phyloP scores from a whole-genome alignment of 2,888 invertebrate genomes.

The Nysson spinosus region DNA sequence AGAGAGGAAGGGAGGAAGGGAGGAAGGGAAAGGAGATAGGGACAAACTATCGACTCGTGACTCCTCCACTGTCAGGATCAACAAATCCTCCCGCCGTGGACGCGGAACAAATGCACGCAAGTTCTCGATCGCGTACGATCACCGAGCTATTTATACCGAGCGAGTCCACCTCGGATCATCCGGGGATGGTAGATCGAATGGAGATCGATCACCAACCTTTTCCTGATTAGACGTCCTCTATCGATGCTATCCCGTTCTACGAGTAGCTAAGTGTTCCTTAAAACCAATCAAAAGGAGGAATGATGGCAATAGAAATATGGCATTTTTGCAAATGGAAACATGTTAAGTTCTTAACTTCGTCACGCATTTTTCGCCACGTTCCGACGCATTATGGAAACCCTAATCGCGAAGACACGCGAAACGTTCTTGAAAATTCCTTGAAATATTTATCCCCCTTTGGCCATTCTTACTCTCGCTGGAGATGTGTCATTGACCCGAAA shows the following conservation, averaged over 20 bases:
- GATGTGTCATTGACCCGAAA: too few relatives aligned
- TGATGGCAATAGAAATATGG: too few relatives aligned
- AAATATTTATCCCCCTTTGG: conserved; percentile 34
- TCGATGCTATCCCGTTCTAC: background rate
- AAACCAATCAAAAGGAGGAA: background rate
- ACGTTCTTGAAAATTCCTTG: conserved; percentile 22
- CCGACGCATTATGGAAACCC: conserved; percentile 6
- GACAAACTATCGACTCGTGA: conserved; percentile 38
- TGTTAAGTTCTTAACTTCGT: too few relatives aligned
- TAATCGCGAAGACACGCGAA: conserved; percentile 12
- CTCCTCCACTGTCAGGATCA: conserved; percentile 53
- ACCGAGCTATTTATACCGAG: conserved; percentile 52
- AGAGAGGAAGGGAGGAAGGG: background rate
- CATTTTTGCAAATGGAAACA: too few relatives aligned
- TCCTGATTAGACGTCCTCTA: conserved; percentile 21
- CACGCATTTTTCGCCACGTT: too few relatives aligned
- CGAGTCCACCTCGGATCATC: conserved; percentile 29
- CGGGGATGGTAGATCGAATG: conserved; percentile 52
- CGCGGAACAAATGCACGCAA: conserved; percentile 55
- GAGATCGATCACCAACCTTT: conserved; percentile 52
- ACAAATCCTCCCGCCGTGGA: conserved; percentile 55
- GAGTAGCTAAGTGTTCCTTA: background rate
- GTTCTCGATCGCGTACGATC: conserved; percentile 50
- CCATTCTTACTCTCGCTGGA: conserved; percentile 25
- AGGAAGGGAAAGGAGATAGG: conserved; percentile 1